phyloP scores from a whole-genome alignment of 2,797 vertebrate genomes.

The Agapornis canus region DNA sequence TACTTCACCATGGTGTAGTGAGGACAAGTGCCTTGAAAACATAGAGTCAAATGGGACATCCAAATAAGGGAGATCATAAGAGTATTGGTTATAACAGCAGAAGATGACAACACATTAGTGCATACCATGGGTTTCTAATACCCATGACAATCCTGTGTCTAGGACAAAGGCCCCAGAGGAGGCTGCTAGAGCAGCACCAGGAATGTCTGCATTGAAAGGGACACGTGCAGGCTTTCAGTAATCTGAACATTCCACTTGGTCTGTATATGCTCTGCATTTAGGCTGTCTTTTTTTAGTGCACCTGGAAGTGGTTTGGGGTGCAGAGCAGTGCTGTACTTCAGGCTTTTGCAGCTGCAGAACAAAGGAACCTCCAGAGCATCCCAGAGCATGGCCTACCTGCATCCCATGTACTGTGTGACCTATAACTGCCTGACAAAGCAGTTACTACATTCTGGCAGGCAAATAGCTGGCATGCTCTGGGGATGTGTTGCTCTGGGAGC shows the following conservation, averaged over 20 bases:
- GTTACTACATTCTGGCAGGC: neutral
- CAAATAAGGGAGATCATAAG: neutral
- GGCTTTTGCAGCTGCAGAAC: neutral
- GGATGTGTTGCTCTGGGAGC: neutral
- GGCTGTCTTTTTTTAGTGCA: neutral
- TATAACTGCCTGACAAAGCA: neutral
- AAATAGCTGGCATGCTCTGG: neutral
- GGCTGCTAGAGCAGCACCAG: neutral
- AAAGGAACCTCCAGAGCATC: neutral
- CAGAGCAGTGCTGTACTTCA: neutral
- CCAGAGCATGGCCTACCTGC: neutral
- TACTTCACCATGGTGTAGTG: neutral
- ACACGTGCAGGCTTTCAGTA: neutral
- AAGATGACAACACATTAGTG: neutral
- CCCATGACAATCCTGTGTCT: neutral
- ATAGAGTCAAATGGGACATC: neutral
- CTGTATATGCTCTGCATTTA: neutral
- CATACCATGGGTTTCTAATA: neutral
- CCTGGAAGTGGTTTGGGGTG: neutral
- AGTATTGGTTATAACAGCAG: neutral
- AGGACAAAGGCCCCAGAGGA: neutral
- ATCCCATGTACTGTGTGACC: neutral
- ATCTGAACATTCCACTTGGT: neutral
- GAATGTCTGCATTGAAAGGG: neutral
- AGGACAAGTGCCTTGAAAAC: conserved; percentile 30